phyloP scores from a whole-genome alignment of 2,113 vertebrate genomes.

The Passer domesticus region DNA sequence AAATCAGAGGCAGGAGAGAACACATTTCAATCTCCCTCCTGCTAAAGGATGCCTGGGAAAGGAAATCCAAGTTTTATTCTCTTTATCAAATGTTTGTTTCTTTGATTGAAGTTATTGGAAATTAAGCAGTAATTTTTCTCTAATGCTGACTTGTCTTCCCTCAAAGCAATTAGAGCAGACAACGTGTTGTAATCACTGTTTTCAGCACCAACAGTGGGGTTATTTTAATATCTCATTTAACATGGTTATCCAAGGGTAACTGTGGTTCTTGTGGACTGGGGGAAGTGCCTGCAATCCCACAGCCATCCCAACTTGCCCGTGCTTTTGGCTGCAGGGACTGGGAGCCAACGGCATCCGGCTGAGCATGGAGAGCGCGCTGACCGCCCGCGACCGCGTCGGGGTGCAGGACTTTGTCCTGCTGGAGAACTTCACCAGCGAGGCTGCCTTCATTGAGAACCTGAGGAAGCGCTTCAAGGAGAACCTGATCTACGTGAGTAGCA shows the following conservation, averaged over 20 bases:
- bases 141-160: background rate
- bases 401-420: constrained; percentile 98
- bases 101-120: background rate
- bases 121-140: background rate
- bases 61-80: background rate
- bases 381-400: constrained; percentile 94
- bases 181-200: fast-evolving
- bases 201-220: background rate
- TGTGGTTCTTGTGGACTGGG: background rate
- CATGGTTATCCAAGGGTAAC: background rate
- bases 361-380: constrained; percentile 97
- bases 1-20: background rate
- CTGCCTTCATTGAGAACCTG: constrained; percentile 94
- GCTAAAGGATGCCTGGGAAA: background rate
- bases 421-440: constrained; percentile 97
- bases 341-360: constrained; percentile 87
- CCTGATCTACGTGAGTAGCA: constrained; percentile 90
- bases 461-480: constrained; percentile 96
- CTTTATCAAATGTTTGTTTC: background rate
- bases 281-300: background rate
- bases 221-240: background rate
- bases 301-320: background rate
- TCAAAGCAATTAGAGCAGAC: background rate
- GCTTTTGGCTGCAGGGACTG: constrained; percentile 75
- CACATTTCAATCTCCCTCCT: background rate